These are phyloP conservation scores for Miltochrista miniata DNA, from an alignment of 2,888 invertebrate species.

Conservation along the genomic window DNA sequence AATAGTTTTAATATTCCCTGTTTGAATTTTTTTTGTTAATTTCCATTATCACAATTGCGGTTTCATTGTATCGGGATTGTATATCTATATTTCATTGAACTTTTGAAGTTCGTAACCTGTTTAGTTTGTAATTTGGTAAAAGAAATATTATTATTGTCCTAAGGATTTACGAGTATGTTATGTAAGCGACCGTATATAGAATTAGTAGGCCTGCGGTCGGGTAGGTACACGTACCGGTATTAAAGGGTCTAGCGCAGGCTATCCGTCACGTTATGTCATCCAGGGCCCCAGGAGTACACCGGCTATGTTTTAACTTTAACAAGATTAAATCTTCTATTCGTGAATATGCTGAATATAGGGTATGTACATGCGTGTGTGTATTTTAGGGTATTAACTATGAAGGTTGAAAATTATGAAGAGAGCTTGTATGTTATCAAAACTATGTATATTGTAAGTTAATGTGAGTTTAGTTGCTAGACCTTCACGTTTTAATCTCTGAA, in stretches of 20 bases:
- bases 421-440: not conserved
- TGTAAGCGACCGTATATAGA: conserved; percentile 26
- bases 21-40: too few relatives aligned
- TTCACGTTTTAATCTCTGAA: too few relatives aligned
- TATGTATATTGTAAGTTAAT: not conserved
- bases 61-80: too few relatives aligned
- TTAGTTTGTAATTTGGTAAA: too few relatives aligned
- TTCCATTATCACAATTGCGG: too few relatives aligned
- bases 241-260: conserved; percentile 46
- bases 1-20: too few relatives aligned
- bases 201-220: conserved; percentile 33
- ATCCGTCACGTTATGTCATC: conserved; percentile 57
- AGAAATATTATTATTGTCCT: too few relatives aligned
- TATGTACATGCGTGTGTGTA: conserved; percentile 14
- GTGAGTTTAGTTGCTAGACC: too few relatives aligned
- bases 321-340: conserved; percentile 47
- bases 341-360: conserved; percentile 18
- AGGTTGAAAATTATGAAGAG: not conserved
- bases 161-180: too few relatives aligned
- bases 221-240: conserved; percentile 30
- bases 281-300: conserved; percentile 48
- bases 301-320: conserved; percentile 47
- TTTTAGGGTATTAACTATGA: conserved; percentile 19
- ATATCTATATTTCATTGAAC: too few relatives aligned
- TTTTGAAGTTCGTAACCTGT: too few relatives aligned